Conservation (phyloP, 2,797 vertebrate genomes). For the Gobionotothen gibberifrons region DNA sequence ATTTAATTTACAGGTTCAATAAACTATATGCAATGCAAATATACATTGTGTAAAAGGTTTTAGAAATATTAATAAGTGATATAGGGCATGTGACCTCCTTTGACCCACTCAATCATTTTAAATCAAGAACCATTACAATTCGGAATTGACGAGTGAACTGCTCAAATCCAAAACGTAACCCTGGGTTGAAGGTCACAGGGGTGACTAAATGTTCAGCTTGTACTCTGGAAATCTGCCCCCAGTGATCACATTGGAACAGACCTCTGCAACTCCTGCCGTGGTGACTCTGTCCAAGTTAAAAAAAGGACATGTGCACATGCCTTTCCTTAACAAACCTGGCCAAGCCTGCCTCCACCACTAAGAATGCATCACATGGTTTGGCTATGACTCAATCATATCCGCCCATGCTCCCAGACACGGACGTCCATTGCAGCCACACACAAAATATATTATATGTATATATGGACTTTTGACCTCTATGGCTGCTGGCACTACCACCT, state of each 20-base stretch:
- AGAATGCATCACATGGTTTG: slow-evolving; percentile 59
- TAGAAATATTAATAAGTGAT: too few relatives aligned
- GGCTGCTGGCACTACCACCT: slow-evolving; percentile 32
- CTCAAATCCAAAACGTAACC: too few relatives aligned
- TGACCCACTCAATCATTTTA: too few relatives aligned
- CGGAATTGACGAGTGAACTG: too few relatives aligned
- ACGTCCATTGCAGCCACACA: slow-evolving; percentile 14
- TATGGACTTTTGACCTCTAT: slow-evolving; percentile 44
- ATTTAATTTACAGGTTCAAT: too few relatives aligned
- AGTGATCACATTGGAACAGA: background rate
- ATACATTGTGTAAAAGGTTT: too few relatives aligned
- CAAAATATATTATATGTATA: background rate
- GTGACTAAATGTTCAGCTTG: background rate
- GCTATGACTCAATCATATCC: slow-evolving; percentile 23
- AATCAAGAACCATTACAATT: too few relatives aligned
- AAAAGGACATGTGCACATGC: slow-evolving; percentile 78
- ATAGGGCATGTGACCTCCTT: too few relatives aligned
- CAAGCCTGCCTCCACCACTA: slow-evolving; percentile 38
- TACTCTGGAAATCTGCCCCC: background rate
- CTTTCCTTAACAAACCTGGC: slow-evolving; percentile 77
- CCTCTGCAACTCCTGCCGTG: slow-evolving; percentile 5
- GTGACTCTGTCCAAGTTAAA: slow-evolving; percentile 59
- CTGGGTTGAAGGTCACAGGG: background rate
- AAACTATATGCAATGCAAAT: too few relatives aligned
- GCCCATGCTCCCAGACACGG: slow-evolving; percentile 25